phyloP scores from a whole-genome alignment of 2,113 vertebrate genomes.

The Cygnus buccinator region DNA sequence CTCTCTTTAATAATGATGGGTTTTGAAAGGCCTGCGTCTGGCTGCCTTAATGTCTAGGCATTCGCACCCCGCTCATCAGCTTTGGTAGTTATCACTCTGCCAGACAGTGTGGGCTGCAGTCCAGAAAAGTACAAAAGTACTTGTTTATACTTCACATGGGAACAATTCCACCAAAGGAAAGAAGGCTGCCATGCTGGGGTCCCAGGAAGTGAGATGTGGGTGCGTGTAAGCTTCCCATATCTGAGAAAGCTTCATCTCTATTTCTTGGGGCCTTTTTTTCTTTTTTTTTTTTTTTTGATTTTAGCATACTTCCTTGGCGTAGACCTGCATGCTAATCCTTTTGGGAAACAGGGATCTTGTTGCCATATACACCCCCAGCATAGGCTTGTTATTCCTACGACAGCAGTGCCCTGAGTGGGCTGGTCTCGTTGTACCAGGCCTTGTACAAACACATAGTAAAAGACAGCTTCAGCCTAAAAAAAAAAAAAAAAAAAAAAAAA shows the following conservation, averaged over 20 bases:
- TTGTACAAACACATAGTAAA: background rate
- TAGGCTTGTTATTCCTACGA: background rate
- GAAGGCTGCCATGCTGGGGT: background rate
- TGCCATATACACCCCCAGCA: background rate
- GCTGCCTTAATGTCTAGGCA: slow-evolving; percentile 24
- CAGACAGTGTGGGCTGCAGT: background rate
- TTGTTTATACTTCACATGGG: slow-evolving; percentile 12
- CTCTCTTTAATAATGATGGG: slow-evolving; percentile 66
- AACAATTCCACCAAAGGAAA: background rate
- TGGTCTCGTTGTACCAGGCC: background rate
- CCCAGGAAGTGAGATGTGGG: background rate
- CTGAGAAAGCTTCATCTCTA: background rate
- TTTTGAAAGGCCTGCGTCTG: slow-evolving; percentile 55
- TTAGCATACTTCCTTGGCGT: background rate
- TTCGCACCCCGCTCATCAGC: background rate
- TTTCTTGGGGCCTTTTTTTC: background rate
- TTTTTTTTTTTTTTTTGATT: background rate
- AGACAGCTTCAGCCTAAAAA: background rate
- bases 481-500: background rate
- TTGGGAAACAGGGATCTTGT: background rate
- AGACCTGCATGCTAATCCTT: background rate
- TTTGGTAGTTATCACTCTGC: slow-evolving; percentile 34
- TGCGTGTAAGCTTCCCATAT: background rate
- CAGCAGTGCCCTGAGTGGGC: background rate
- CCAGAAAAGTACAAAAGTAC: slow-evolving; percentile 14